Conservation (phyloP, 2,113 vertebrate species). For the Alectura lathami region DNA sequence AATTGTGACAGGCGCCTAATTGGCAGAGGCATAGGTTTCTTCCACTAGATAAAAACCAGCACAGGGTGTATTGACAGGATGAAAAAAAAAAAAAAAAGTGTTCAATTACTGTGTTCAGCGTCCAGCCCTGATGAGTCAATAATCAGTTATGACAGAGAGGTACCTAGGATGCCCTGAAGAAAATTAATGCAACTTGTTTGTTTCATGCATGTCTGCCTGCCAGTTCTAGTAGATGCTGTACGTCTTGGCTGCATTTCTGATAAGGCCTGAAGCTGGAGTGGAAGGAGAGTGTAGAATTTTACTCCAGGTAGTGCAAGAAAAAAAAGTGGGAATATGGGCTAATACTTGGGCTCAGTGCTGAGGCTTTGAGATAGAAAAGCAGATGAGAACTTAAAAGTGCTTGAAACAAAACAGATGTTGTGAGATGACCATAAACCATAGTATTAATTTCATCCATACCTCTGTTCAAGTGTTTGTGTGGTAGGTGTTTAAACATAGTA, state of each 20-base stretch:
- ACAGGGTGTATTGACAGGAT: not conserved
- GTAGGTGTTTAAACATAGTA: too few relatives aligned
- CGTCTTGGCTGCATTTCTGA: not conserved
- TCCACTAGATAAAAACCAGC: not conserved
- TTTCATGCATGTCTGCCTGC: not conserved
- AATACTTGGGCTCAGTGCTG: not conserved
- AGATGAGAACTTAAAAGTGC: not conserved
- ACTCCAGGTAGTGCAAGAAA: not conserved
- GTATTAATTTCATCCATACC: not conserved
- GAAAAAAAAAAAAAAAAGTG: not conserved
- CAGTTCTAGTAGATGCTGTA: not conserved
- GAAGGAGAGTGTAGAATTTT: too few relatives aligned
- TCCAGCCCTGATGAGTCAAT: rapidly evolving
- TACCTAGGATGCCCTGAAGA: not conserved
- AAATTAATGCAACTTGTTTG: not conserved
- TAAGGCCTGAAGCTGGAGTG: not conserved
- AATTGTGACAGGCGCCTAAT: not conserved
- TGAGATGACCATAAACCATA: not conserved
- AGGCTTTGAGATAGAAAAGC: not conserved
- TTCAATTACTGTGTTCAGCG: not conserved
- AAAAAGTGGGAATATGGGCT: not conserved
- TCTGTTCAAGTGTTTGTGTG: not conserved
- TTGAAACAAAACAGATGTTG: not conserved
- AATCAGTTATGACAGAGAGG: not conserved
- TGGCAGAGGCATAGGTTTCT: not conserved